Evolutionary conservation across 1,140 invertebrate genomes (phyloP).

Genomic region (Brevipalpus yothersi): DNA sequence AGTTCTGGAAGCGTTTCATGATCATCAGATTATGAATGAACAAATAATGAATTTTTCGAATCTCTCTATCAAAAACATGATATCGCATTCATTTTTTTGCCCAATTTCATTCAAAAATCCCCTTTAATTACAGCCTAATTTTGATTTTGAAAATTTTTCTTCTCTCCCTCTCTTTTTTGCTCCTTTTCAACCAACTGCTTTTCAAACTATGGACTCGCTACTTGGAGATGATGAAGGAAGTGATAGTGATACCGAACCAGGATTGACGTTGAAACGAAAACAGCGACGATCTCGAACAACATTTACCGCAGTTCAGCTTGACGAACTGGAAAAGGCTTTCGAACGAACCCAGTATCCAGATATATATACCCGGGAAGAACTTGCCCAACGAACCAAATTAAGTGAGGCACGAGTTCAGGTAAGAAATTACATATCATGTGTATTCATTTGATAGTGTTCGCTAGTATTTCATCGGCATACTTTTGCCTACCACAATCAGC

Average conservation of each 20-base stretch:
- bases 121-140: too few relatives aligned
- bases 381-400: slow-evolving; percentile 66
- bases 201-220: neutral
- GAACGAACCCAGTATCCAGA: slow-evolving; percentile 73
- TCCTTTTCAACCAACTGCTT: neutral
- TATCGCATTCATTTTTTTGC: too few relatives aligned
- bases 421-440: neutral
- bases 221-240: slow-evolving; percentile 2
- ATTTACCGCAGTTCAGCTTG: slow-evolving; percentile 61
- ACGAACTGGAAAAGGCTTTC: slow-evolving; percentile 65
- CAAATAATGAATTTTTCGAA: too few relatives aligned
- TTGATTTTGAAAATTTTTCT: too few relatives aligned
- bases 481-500: too few relatives aligned
- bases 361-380: slow-evolving; percentile 68
- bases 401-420: slow-evolving; percentile 81
- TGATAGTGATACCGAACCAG: slow-evolving; percentile 8
- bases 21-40: too few relatives aligned
- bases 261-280: slow-evolving; percentile 10
- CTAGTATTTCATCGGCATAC: too few relatives aligned
- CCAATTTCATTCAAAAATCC: too few relatives aligned
- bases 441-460: too few relatives aligned
- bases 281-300: slow-evolving; percentile 52
- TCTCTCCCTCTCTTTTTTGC: too few relatives aligned
- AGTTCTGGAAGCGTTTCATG: too few relatives aligned
- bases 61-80: too few relatives aligned